Base-by-base conservation (phyloP, 30 jellyfish, hydroid and myxozoan species). In the Sanderia malayensis region DNA sequence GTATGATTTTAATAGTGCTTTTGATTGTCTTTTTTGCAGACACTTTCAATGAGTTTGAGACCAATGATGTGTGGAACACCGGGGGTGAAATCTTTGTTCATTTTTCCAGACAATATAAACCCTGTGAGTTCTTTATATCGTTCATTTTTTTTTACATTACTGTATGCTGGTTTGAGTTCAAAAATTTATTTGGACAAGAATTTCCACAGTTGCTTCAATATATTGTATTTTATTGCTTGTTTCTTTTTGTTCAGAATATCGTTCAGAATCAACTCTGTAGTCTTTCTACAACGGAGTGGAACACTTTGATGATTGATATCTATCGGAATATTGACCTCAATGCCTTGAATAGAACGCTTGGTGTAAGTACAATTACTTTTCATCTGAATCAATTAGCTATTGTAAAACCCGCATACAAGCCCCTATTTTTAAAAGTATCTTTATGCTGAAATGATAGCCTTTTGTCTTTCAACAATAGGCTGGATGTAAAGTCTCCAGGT, bases 221-320 rank as follows among this genome's bases (percentile, higher is more conserved):
- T n/a, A n/a, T 49, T n/a, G 17, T 23, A 7, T 28, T 20, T 9
- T 45, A 23, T 2, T 23, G 1, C 33, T 19, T 1, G 55, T 27
- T 11, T 4, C 6, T 6, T 4, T 6, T 52, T 19, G 25, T 32
- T 24, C 41, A 79, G 92, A 60, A 31, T 32, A n/a, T n/a, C 15
- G 57, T 79, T 26, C 92, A 79, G 67, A 31, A 41, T 61, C 92
- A 79, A 33, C 71, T 79, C 73, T 79, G 92, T 71, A 27, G 41
- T 20, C 77, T 79, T 24, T 22, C 49, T 44, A 28, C 47, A 44
- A 47, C 46, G 7, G 83, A 79, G 31, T 79, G 92, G 92, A 26
- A 27, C 13, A 46, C 71, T 29, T 83, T 79, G 20, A 73, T 76
- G 33, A 62, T n/a, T 31, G 61, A 31, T 22, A n/a, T 76, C 11